phyloP scores from a whole-genome alignment of 2,113 vertebrate genomes.

The Mungos mungo region DNA sequence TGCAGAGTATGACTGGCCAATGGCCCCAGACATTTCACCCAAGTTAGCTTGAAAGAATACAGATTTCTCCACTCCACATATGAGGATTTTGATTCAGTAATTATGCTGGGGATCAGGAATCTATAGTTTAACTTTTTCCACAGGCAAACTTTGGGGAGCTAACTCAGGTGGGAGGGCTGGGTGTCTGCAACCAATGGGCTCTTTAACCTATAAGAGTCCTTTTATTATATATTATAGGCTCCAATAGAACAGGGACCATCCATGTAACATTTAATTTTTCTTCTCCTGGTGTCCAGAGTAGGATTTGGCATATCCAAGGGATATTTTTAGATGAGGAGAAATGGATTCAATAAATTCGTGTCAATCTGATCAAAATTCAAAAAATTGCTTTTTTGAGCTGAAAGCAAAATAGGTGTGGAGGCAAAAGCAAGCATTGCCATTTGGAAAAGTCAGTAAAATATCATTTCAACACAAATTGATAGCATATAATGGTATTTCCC shows the following conservation, averaged over 20 bases:
- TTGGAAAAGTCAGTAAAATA: background rate
- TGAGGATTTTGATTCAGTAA: background rate
- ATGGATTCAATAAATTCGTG: background rate
- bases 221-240: background rate
- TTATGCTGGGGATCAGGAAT: background rate
- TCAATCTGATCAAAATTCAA: background rate
- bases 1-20: background rate
- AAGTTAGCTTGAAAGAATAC: background rate
- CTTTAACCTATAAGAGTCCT: accelerated
- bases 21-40: background rate
- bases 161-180: background rate
- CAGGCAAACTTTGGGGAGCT: too few species aligned
- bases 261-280: background rate
- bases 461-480: background rate
- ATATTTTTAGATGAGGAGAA: background rate
- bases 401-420: background rate
- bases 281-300: background rate
- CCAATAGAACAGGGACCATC: background rate
- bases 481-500: background rate
- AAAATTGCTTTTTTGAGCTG: background rate
- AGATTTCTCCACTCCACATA: background rate
- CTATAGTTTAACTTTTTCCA: background rate
- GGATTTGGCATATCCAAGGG: background rate
- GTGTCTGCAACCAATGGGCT: too few species aligned
- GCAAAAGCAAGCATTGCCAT: background rate